These are phyloP conservation scores for Acanthurus lineatus DNA, from an alignment of 2,797 vertebrate species.

Conservation along the genomic window DNA sequence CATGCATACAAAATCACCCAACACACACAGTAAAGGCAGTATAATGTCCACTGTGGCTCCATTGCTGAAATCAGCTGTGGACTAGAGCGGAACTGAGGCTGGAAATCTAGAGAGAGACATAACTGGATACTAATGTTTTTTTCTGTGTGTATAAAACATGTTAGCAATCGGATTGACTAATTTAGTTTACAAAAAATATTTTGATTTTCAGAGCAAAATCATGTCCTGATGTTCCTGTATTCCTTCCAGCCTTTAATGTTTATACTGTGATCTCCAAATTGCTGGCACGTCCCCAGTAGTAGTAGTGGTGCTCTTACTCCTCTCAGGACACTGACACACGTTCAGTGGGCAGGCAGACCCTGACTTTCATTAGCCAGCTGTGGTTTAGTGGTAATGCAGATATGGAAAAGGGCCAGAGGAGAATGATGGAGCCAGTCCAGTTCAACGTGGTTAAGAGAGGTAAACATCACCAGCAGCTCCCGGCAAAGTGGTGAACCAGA, in stretches of 20 bases:
- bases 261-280: constrained; percentile 20
- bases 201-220: constrained; percentile 21
- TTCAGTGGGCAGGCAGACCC: constrained; percentile 52
- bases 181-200: constrained; percentile 9
- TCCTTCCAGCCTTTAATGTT: constrained; percentile 20
- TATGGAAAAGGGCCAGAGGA: constrained; percentile 55
- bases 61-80: constrained; percentile 8
- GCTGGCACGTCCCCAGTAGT: constrained; percentile 16
- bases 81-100: not conserved
- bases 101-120: constrained; percentile 6
- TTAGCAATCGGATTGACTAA: constrained; percentile 11
- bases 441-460: constrained; percentile 52
- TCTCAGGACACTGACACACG: constrained; percentile 48
- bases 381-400: constrained; percentile 65
- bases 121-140: constrained; percentile 21
- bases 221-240: constrained; percentile 24
- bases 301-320: constrained; percentile 9
- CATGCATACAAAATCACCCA: constrained; percentile 3
- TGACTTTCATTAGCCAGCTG: constrained; percentile 77
- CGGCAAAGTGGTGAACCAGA: constrained; percentile 43
- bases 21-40: constrained; percentile 23
- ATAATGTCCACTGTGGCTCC: not conserved
- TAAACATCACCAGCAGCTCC: constrained; percentile 64
- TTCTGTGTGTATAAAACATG: constrained; percentile 13
- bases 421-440: constrained; percentile 56